Base-by-base conservation (phyloP, 2,888 invertebrate genomes). In the Notodonta dromedarius region DNA sequence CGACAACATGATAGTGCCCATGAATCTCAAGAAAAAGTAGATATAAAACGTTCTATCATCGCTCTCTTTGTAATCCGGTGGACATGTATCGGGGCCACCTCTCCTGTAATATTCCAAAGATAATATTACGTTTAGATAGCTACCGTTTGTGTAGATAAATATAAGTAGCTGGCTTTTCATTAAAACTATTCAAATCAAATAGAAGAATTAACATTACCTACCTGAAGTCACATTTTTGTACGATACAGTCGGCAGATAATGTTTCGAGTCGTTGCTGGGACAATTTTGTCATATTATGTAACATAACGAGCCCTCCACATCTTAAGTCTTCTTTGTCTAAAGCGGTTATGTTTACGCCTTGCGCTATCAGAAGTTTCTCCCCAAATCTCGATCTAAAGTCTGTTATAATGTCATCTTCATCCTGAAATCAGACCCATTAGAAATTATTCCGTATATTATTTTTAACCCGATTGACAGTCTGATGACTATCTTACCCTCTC, bases 1-100 rank as follows among this genome's bases (percentile, higher is more conserved):
- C 6, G 96, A 96, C 80, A 97, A 92, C 95, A 97, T 96, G 6
- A 97, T 96, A 42, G 97, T 97, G 1, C 96, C 97, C 75, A 97
- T 90, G 73, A 98, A 96, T 80, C 97, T 93, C 66, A 98, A 80
- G 59, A 96, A 88, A 83, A 98, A 97, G 83, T 98, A 98, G 65
- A 96, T 94, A 95, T 97, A 97, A 83, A 98, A 98, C 2, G 96
- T 95, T 73, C 94, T 95, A 79, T 96, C 96, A 69, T 96, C 96
- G 61, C 96, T 96, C 79, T 96, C 96, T 83, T 96, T 96, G 79
- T 96, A 97, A 86, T 97, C 96, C 14, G 97, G 96, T 55, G 97
- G 97, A 78, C 97, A 97, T 67, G 96, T 95, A 83, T 96, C 96
- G 24, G 96, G 96, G 11, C 96, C 97, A 75, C 96, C 96, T 78